Evolutionary conservation across 1,140 invertebrate genomes (phyloP), one percentile per base, ranked within the genome.

Genomic region (Microplitis demolitor): DNA sequence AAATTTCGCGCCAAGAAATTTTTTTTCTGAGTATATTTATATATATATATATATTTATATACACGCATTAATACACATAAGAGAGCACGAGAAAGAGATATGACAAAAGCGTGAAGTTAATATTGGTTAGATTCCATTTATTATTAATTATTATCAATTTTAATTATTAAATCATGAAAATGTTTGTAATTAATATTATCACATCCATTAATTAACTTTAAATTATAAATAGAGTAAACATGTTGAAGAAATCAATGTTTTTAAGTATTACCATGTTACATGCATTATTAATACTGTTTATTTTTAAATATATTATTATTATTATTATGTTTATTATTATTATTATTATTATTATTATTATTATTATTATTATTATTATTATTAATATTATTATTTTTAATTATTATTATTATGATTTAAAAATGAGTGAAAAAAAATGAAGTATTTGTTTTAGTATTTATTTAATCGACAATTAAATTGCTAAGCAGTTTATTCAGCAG

Each of bases 261-360:
- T 56, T 63, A 71, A 72, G 67, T 77, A 74, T 66, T 72, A 78
- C 70, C 60, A 73, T 69, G 74, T 68, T 76, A 62, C 58, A 62
- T 72, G 62, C 66, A 72, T 72, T 66, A 72, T 66, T 72, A 60
- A 60, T 51, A 66, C 60, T 75, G 71, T 68, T 39, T 54, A 64
- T 61, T 62, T 50, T 66, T 74, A 61, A 71, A 74, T 11, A 50
- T 50, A 66, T 63, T 50, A 51, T 73, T 54, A 71, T 13, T 56
- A 74, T 75, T 50, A 16, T 61, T 62, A 73, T 78, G 4, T 71
- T 72, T 74, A 71, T 74, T 75, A 78, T 81, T 76, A 72, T 60
- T 79, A 77, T 72, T 69, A 69, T 45, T 75, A 77, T 76, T 71
- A 69, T 63, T 74, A 61, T 75, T 34, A 71, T 64, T 63, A 71